Evolutionary conservation across 1,140 invertebrate genomes (phyloP), one percentile per base, ranked within the genome.

Genomic region (Megathymus violae): DNA sequence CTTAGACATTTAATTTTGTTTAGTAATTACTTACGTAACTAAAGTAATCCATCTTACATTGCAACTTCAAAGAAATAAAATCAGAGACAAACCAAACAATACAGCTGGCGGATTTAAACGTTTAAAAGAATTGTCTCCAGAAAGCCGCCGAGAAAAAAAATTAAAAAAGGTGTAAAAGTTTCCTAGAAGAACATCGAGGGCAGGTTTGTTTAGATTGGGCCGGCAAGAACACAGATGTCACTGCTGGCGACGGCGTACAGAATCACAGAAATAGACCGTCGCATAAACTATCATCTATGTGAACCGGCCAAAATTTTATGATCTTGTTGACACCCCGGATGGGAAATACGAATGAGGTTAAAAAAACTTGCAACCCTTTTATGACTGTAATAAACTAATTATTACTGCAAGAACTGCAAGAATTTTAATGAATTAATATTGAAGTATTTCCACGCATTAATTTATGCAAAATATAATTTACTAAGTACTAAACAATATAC

Each of bases 151-250:
- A 22, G 14, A 19, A 25, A 67, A 80, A 77, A 75, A 71, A 65
- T 73, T 71, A 74, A 69, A 77, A 71, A 76, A 80, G 68, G 62
- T 76, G 71, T 83, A 84, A 88, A 86, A 87, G 76, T 80, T 89
- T 88, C 87, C 68, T 41, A 70, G 84, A 89, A 89, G 40, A 43
- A 58, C 52, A 85, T 74, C 64, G 75, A 73, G 87, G 81, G 64
- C 87, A 79, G 76, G 64, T 78, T 73, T 88, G 87, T 88, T 87
- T 87, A 82, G 63, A 72, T 73, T 77, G 68, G 52, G 65, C 70
- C 64, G 25, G 68, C 71, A 56, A 66, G 41, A 69, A 74, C 66
- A 74, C 66, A 79, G 78, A 84, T 89, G 87, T 87, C 87, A 86
- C 78, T 82, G 65, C 44, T 54, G 59, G 61, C 50, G 60, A 79